Evolutionary conservation across 1,140 invertebrate species (phyloP), one percentile per base, ranked within the genome.

Genomic region (Cataglyphis hispanica): DNA sequence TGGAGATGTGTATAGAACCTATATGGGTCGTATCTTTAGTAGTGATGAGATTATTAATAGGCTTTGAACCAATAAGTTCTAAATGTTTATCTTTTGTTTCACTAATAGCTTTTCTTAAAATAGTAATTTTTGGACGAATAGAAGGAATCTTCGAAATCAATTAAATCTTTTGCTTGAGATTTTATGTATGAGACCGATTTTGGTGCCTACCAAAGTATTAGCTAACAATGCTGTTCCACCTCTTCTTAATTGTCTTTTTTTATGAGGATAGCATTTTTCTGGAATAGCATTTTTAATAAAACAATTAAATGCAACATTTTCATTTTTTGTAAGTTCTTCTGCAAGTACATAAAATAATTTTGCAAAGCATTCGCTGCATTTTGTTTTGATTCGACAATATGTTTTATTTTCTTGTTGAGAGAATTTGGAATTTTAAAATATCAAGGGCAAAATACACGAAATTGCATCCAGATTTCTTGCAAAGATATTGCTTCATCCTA

Each of bases 41-140:
- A 10, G 50, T 50, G 0, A 70, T 70, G 50, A 70, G 11, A 53
- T 70, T 70, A 31, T 70, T 70, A 50, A 70, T 70, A 19, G 67
- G 2, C 11, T 70, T 70, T 31, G 40, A 19, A 3, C 43, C 43
- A 19, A 2, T 8, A 53, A 70, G 67, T 10, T 16, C 16, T 46
- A 70, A 2, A 70, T 43, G 67, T 70, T 70, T 31, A 1, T 50
- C 8, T 2, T 50, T 70, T 10, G 67, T 4, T 50, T 70, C 67
- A 4, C 4, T 8, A 70, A 70, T 50, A 53, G 43, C 67, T 19
- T 70, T 50, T 1, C 67, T 70, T 1, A 50, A 8, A 2, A 70
- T 16, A 3, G 5, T 70, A 27, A 43, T 50, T 70, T 53, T 70
- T 13, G 43, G 43, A 2, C 50, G 7, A 50, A 70, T 50, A 50